Conservation (phyloP, 30 jellyfish, hydroid and myxozoan genomes). For the Chironex yamaguchii region DNA sequence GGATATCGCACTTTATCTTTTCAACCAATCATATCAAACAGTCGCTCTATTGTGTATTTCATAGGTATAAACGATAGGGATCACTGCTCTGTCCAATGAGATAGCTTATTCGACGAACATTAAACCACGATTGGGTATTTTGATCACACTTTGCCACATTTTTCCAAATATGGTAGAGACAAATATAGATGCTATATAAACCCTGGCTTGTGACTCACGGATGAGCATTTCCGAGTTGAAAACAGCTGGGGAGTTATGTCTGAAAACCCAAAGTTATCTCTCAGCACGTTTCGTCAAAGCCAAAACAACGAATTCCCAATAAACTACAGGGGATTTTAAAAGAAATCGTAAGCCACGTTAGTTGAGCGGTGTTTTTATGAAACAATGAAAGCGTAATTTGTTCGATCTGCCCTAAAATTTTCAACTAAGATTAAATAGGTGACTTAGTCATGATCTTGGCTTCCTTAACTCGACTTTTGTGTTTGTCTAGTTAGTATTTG, state of each 20-base stretch:
- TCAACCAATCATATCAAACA: background rate
- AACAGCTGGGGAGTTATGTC: background rate
- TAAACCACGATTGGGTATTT: constrained; percentile 64
- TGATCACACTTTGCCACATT: background rate
- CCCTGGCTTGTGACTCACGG: constrained; percentile 30
- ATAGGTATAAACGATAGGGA: background rate
- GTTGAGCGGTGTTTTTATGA: background rate
- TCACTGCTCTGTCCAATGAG: background rate
- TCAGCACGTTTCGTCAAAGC: background rate
- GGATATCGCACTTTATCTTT: no score
- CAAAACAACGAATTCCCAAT: background rate
- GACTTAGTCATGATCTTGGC: no score
- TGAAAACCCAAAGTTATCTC: background rate
- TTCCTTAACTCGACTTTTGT: no score
- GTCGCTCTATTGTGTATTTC: background rate
- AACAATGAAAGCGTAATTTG: background rate
- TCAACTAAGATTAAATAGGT: no score
- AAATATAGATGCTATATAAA: constrained; percentile 79
- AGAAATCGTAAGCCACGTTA: background rate
- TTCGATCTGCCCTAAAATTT: no score
- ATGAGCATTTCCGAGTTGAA: constrained; percentile 12
- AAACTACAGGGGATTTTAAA: background rate
- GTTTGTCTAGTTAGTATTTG: no score
- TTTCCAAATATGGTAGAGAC: constrained; percentile 81
- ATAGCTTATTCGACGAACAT: background rate